Base-by-base conservation (phyloP, 2,113 vertebrate species). In the Tupaia chinensis region DNA sequence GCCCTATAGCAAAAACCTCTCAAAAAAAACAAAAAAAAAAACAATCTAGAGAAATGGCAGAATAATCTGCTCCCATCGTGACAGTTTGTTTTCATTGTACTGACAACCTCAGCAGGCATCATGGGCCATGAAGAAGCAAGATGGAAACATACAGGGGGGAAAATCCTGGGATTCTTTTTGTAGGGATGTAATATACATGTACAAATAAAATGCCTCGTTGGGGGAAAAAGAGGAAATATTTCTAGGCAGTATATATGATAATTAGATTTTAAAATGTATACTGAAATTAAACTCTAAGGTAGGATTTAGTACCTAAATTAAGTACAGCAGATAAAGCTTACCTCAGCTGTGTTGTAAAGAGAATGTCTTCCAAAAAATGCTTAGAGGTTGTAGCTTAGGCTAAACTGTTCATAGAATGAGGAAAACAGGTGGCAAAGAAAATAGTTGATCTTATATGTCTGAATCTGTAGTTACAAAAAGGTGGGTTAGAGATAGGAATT, bases 391-490 rank as follows among this genome's bases (percentile, higher is more conserved):
- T 81, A 76, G 20, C 8, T 96, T 76, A 92, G 25, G 27, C 69
- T 98, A 83, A 91, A 77, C 0, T 87, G 1, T 61, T 3, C 32
- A 14, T 63, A 61, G 83, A 81, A 85, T 83, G 22, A 60, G 66
- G 16, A 72, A 83, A 74, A 87, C 7, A 92, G 70, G 76, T 89
- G 53, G 15, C 58, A 87, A 69, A 66, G 81, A 78, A 88, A 90
- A 78, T 11, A 85, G 29, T 70, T 66, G 77, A 29, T 74, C 66
- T 76, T 95, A 80, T 4, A 74, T 17, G 14, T 69, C 23, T 94
- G 32, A 93, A 89, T 85, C 73, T 91, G 27, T 69, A 82, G 82
- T 84, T 95, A 91, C 89, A n/a, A 69, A 80, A 92, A 78, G 23
- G 22, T 66, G 89, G 12, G 60, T 95, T 80, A 60, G 56, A 29